Evolutionary conservation across 2,888 invertebrate genomes (phyloP), one percentile per base, ranked within the genome.

Genomic region (Pristionchus fissidentatus): DNA sequence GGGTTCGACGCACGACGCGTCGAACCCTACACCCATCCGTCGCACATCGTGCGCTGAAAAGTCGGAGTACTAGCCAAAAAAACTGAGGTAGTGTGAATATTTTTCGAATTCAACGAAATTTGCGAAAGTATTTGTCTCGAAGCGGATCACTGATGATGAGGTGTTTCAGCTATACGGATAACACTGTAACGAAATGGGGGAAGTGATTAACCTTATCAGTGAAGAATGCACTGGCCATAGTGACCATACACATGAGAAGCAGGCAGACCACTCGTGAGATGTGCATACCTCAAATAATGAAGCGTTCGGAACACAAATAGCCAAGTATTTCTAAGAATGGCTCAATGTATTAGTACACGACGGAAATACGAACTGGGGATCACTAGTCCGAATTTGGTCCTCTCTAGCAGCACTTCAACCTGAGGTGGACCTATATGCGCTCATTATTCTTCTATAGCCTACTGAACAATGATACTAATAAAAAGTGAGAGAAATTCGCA

Each of bases 151-250:
- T 10, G 46, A 46, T 15, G 46, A 57, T 57, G n/a, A n/a, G n/a
- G n/a, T n/a, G n/a, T 57, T n/a, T 26, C 3, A 57, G 8, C 3
- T 57, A 57, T 26, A 57, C 15, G 29, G 13, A 7, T 29, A 32
- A 3, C 62, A 62, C n/a, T n/a, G n/a, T n/a, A n/a, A n/a, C n/a
- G n/a, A n/a, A n/a, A n/a, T n/a, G n/a, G n/a, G n/a, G n/a, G n/a
- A n/a, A n/a, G n/a, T n/a, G n/a, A n/a, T n/a, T n/a, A 15, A 70
- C 70, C 70, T 70, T 70, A n/a, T 77, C 75, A 77, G 75, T 77
- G 75, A 77, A 49, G 49, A 77, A 77, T 22, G 75, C 46, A 49
- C 75, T 77, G n/a, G 75, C n/a, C 19, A 49, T 4, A 3, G 75
- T 29, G 19, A 26, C 75, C 29, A 77, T 32, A 49, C 75, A 46